Evolutionary conservation across 92 coral and sea anemone species (phyloP).

Genomic region (Isaurus tuberculatus): DNA sequence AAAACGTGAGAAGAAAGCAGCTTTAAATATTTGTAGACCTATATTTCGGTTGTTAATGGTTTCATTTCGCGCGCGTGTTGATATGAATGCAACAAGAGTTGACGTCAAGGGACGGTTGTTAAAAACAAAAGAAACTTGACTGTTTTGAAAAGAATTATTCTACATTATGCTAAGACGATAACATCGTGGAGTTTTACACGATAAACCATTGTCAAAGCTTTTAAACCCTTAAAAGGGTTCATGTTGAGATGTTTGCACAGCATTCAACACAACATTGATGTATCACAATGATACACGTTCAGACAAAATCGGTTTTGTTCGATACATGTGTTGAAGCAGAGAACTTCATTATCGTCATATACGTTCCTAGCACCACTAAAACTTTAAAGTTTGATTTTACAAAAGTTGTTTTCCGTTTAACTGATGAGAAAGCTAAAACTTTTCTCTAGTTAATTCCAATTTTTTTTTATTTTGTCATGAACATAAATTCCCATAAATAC

Average conservation of each 20-base stretch:
- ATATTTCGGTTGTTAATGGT: background rate
- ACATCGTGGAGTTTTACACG: background rate
- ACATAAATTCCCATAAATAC: too few species aligned
- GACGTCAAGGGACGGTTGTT: background rate
- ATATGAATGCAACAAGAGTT: background rate
- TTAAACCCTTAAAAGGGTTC: slow-evolving; percentile 8
- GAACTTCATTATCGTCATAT: background rate
- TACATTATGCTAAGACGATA: slow-evolving; percentile 1
- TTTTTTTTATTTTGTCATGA: too few species aligned
- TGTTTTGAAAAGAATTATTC: background rate
- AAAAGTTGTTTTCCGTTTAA: background rate
- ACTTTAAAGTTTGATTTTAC: background rate
- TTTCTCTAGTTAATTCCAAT: background rate
- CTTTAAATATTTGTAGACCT: background rate
- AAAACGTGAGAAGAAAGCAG: background rate
- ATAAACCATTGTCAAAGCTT: slow-evolving; percentile 5
- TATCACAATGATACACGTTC: background rate
- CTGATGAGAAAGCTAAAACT: background rate
- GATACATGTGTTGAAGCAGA: background rate
- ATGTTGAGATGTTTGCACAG: background rate
- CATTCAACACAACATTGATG: slow-evolving; percentile 2
- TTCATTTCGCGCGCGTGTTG: background rate
- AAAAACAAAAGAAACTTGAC: background rate
- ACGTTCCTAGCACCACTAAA: slow-evolving; percentile 13
- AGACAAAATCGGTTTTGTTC: background rate